A percentile compares a stretch with the other conserved stretches of the same genome.
Evolutionary conservation across 2,888 invertebrate species (phyloP).

Genomic region (Temnothorax ravouxi): DNA sequence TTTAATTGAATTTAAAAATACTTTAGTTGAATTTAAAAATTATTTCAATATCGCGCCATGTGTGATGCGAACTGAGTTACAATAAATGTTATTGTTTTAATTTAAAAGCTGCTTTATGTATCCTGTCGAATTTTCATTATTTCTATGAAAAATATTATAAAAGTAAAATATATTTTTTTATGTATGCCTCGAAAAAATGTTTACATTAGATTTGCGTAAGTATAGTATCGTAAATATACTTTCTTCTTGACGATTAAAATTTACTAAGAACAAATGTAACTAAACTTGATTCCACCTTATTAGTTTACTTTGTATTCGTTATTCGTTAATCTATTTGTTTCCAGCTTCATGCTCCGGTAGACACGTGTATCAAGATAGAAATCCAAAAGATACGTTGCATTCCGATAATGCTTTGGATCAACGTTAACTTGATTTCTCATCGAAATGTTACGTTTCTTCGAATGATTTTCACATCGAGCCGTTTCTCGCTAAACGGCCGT

Average conservation of each 20-base stretch:
- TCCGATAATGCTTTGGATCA: neutral
- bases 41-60: neutral
- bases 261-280: neutral
- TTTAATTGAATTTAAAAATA: slow-evolving; percentile 4
- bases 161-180: neutral
- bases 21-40: neutral
- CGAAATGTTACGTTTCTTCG: neutral
- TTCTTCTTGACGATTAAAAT: slow-evolving; percentile 18
- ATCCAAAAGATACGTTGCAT: neutral
- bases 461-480: neutral
- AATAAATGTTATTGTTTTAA: neutral
- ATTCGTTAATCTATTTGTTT: slow-evolving; percentile 28
- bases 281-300: neutral
- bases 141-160: neutral
- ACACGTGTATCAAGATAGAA: neutral
- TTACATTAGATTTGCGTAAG: neutral
- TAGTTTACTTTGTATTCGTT: neutral
- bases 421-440: neutral
- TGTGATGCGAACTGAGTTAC: neutral
- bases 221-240: neutral
- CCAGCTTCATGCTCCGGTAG: slow-evolving; percentile 16
- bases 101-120: slow-evolving; percentile 6
- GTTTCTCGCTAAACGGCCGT: neutral
- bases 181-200: neutral
- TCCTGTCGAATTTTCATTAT: neutral